Evolutionary conservation across 2,888 invertebrate genomes (phyloP).

Genomic region (Schrankia costaestrigalis): DNA sequence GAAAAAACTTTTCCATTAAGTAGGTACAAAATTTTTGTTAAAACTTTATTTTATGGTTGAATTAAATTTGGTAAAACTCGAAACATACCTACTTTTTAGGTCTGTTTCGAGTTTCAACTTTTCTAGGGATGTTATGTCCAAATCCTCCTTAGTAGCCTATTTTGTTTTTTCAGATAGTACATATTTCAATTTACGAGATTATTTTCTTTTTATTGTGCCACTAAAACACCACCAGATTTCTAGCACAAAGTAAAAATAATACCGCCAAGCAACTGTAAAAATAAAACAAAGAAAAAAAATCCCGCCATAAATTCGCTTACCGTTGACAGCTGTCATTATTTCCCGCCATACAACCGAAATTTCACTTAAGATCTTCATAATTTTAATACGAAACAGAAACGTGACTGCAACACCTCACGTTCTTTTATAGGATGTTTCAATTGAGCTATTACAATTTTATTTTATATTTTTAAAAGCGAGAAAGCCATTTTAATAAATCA

Average conservation of each 20-base stretch:
- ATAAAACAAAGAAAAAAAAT: constrained; percentile 19
- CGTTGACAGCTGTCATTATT: constrained; percentile 47
- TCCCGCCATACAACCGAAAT: constrained; percentile 31
- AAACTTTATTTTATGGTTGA: no score
- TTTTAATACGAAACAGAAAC: constrained; percentile 71
- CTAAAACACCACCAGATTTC: constrained; percentile 4
- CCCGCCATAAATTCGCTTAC: constrained; percentile 42
- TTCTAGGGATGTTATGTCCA: no score
- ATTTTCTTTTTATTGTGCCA: no score
- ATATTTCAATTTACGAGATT: no score
- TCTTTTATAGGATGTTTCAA: constrained; percentile 31
- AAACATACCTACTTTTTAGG: no score
- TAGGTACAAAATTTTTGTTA: no score
- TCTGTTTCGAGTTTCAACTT: no score
- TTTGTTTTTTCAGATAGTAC: no score
- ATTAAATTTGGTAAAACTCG: no score
- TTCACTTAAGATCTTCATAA: constrained; percentile 59
- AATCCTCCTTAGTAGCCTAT: no score
- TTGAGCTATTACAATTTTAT: constrained; percentile 18
- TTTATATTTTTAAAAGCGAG: background rate
- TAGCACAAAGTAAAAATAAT: constrained; percentile 2
- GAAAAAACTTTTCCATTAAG: no score
- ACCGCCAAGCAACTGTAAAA: constrained; percentile 8
- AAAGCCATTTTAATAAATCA: constrained; percentile 7
- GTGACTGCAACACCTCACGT: constrained; percentile 67